phyloP scores from a whole-genome alignment of 2,888 invertebrate species.

The Xanthorhoe designata region DNA sequence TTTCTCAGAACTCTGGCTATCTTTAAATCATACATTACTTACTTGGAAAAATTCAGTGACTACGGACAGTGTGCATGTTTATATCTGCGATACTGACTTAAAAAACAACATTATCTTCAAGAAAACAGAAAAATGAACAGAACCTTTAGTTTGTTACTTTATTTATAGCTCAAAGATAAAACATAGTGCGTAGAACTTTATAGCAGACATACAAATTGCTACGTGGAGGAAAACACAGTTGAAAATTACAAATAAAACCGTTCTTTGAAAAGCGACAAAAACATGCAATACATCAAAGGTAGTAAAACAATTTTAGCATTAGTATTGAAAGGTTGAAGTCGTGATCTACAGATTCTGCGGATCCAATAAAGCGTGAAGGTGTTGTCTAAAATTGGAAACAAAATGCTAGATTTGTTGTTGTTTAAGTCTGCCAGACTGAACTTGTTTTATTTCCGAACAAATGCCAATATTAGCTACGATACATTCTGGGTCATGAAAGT shows the following conservation, averaged over 20 bases:
- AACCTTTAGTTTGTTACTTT: not conserved
- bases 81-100: not conserved
- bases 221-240: conserved; percentile 2
- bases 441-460: conserved; percentile 14
- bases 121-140: not conserved
- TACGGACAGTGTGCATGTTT: not conserved
- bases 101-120: not conserved
- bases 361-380: conserved; percentile 50
- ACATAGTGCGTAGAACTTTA: conserved; percentile 1
- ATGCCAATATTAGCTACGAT: conserved; percentile 15
- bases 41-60: not conserved
- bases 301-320: conserved; percentile 14
- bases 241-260: not conserved
- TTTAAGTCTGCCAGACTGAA: conserved; percentile 9
- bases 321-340: conserved; percentile 50
- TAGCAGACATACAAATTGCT: not conserved
- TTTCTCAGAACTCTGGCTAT: conserved; percentile 1
- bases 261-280: not conserved
- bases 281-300: not conserved
- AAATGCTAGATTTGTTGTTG: conserved; percentile 27
- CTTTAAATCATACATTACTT: conserved; percentile 1
- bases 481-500: not conserved
- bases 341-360: conserved; percentile 49
- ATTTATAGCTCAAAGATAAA: conserved; percentile 4
- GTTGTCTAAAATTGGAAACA: conserved; percentile 36